Percentiles rank a stretch among this genome's conserved stretches.
These are phyloP conservation scores for Tenthredo amoena DNA, from an alignment of 2,888 invertebrate genomes.

Conservation along the genomic window DNA sequence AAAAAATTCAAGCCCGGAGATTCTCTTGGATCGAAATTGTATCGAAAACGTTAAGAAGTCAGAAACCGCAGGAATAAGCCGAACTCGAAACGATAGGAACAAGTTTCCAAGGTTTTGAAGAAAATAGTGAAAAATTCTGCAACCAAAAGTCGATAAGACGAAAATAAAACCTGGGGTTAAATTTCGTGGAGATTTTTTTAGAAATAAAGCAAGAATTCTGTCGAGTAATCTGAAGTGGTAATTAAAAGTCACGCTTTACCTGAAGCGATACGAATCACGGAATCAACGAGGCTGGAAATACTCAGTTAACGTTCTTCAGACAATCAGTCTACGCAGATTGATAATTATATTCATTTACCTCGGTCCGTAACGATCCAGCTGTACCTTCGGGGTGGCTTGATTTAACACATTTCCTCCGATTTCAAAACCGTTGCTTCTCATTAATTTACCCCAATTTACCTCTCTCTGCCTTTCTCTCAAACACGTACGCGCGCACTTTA, in stretches of 20 bases:
- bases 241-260: background rate
- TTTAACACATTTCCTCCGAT: slow-evolving; percentile 36
- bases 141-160: background rate
- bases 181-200: background rate
- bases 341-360: slow-evolving; percentile 45
- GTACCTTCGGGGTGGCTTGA: slow-evolving; percentile 8
- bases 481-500: no score
- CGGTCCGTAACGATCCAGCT: slow-evolving; percentile 42
- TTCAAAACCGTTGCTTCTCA: slow-evolving; percentile 11
- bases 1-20: background rate
- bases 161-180: background rate
- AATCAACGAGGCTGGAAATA: background rate
- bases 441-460: slow-evolving; percentile 14
- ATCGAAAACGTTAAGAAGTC: no score
- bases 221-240: slow-evolving; percentile 8
- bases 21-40: background rate
- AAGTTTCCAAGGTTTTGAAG: background rate
- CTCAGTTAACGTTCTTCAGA: background rate
- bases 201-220: background rate
- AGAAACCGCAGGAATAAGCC: background rate
- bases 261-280: background rate
- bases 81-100: background rate
- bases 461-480: background rate
- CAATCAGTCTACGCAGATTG: slow-evolving; percentile 28
- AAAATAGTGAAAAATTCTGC: background rate